Evolutionary conservation across 2,113 vertebrate genomes (phyloP).

Genomic region (Triplophysa tibetana): DNA sequence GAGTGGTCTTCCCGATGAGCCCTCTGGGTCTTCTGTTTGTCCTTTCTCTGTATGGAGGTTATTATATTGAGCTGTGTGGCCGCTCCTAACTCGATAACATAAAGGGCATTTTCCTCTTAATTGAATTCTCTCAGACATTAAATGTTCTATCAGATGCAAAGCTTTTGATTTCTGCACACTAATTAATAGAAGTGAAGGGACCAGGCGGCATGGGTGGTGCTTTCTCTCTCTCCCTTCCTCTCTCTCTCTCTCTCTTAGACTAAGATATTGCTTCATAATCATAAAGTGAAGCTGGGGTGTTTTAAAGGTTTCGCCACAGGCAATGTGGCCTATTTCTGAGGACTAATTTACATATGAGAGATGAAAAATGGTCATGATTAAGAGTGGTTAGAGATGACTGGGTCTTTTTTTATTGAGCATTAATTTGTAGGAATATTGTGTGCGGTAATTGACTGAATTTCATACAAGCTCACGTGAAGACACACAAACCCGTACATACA

Average conservation of each 20-base stretch:
- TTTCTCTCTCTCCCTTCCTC: background rate
- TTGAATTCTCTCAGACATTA: slow-evolving; percentile 48
- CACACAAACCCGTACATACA: background rate
- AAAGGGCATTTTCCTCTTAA: slow-evolving; percentile 44
- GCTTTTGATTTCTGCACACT: slow-evolving; percentile 59
- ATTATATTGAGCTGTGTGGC: slow-evolving; percentile 31
- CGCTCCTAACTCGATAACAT: slow-evolving; percentile 45
- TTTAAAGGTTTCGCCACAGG: slow-evolving; percentile 31
- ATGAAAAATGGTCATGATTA: slow-evolving; percentile 33
- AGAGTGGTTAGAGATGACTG: background rate
- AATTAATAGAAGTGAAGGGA: slow-evolving; percentile 51
- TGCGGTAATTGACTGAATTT: slow-evolving; percentile 1
- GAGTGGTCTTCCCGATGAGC: slow-evolving; percentile 22
- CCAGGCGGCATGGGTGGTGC: slow-evolving; percentile 2
- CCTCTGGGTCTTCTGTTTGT: slow-evolving; percentile 42
- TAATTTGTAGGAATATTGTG: background rate
- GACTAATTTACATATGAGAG: slow-evolving; percentile 25
- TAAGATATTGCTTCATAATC: slow-evolving; percentile 63
- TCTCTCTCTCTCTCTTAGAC: slow-evolving; percentile 9
- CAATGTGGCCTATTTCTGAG: slow-evolving; percentile 7
- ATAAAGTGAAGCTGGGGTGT: slow-evolving; percentile 51
- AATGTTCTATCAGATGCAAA: slow-evolving; percentile 45
- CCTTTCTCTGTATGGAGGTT: slow-evolving; percentile 32
- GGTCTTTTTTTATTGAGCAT: slow-evolving; percentile 21
- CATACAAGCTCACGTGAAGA: background rate